Percentiles rank a stretch among this genome's conserved stretches.
phyloP scores from a whole-genome alignment of 1,140 invertebrate species.

The Sycophila sp. region DNA sequence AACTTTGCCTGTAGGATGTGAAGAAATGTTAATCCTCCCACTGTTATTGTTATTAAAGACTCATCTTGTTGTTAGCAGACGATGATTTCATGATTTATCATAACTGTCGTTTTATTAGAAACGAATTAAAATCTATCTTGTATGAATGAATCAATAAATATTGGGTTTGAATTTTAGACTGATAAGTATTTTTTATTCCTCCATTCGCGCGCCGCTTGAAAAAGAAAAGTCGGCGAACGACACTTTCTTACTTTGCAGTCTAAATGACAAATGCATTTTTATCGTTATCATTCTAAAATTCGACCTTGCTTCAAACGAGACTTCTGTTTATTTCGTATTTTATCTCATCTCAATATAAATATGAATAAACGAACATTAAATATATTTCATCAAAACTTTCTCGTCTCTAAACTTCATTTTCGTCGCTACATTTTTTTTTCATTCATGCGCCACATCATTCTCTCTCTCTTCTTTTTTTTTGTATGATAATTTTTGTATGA shows the following conservation, averaged over 20 bases:
- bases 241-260: neutral
- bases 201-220: too few relatives aligned
- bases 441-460: slow-evolving; percentile 27
- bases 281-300: slow-evolving; percentile 35
- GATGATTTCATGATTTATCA: slow-evolving; percentile 27
- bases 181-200: slow-evolving; percentile 22
- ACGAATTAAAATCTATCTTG: slow-evolving; percentile 25
- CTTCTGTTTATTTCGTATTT: slow-evolving; percentile 24
- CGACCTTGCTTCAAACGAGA: slow-evolving; percentile 21
- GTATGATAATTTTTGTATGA: neutral
- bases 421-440: slow-evolving; percentile 24
- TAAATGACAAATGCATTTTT: neutral
- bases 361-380: slow-evolving; percentile 28
- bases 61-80: slow-evolving; percentile 36
- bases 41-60: slow-evolving; percentile 32
- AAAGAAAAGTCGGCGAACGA: too few relatives aligned
- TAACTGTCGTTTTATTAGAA: slow-evolving; percentile 30
- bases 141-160: slow-evolving; percentile 37
- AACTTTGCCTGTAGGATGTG: slow-evolving; percentile 28
- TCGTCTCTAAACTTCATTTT: slow-evolving; percentile 34
- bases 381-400: slow-evolving; percentile 14
- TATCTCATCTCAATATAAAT: slow-evolving; percentile 13
- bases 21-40: slow-evolving; percentile 21
- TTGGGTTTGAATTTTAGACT: slow-evolving; percentile 34
- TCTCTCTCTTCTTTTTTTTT: too few relatives aligned